phyloP scores from a whole-genome alignment of 2,113 vertebrate species.

The Antennarius striatus region DNA sequence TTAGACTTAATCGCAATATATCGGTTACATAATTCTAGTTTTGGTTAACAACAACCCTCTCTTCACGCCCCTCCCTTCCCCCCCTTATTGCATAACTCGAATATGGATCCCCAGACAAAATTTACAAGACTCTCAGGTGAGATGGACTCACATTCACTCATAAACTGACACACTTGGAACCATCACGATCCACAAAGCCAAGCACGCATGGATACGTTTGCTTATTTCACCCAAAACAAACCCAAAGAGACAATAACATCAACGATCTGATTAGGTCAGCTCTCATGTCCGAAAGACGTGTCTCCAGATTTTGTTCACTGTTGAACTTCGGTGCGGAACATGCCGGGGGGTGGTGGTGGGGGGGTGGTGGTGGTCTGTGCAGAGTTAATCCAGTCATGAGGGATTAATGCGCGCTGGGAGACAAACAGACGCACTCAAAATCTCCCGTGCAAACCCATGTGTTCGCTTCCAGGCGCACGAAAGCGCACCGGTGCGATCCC shows the following conservation, averaged over 20 bases:
- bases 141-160: slow-evolving; percentile 9
- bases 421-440: slow-evolving; percentile 57
- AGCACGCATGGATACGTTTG: background rate
- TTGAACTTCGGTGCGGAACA: slow-evolving; percentile 12
- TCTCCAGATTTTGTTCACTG: background rate
- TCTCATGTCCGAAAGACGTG: background rate
- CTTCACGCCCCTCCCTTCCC: slow-evolving; percentile 52
- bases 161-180: background rate
- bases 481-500: background rate
- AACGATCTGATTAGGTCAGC: no score
- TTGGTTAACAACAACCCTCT: slow-evolving; percentile 56
- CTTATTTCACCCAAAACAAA: background rate
- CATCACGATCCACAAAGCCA: background rate
- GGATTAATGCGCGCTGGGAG: slow-evolving; percentile 69
- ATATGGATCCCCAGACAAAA: slow-evolving; percentile 49
- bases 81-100: slow-evolving; percentile 69
- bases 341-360: background rate
- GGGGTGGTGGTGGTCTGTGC: slow-evolving; percentile 29
- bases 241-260: no score
- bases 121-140: slow-evolving; percentile 35
- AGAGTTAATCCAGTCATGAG: slow-evolving; percentile 63
- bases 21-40: slow-evolving; percentile 72
- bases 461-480: slow-evolving; percentile 13
- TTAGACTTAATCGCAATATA: slow-evolving; percentile 12
- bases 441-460: slow-evolving; percentile 56